Base-by-base conservation (phyloP, 2,797 vertebrate species). In the Notolepis coatsorum region DNA sequence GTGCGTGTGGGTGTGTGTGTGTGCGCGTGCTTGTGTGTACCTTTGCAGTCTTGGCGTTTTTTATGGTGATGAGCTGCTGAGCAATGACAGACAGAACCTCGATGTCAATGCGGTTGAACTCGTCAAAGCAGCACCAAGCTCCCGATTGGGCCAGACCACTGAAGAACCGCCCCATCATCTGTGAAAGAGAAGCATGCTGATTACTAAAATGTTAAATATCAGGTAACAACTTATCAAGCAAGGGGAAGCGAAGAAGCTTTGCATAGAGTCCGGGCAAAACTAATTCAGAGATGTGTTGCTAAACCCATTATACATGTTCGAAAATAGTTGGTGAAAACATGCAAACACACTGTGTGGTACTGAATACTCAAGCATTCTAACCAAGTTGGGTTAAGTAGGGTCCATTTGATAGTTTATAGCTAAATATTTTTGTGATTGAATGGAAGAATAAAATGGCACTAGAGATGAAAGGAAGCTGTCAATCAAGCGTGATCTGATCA, bases 81-180 rank as follows among this genome's bases (percentile, higher is more conserved):
- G 95, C 94, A 2, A 95, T 96, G 77, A 95, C 94, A 1, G 95
- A 96, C 57, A 94, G 69, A 58, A 96, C 95, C 83, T 95, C 95
- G 25, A 95, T 95, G 78, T 96, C 94, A 39, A 95, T 96, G 41
- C 92, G 84, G 68, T 96, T 96, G 71, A 96, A 96, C 80, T 97
- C 94, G 13, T 96, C 95, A 77, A 96, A 97, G 73, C 95, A 96
- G 65, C 94, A 96, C 94, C 95, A 96, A 57, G 95, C 93, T 50
- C 94, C 95, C 0, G 95, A 96, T 63, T 96, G 95, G 53, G 94
- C 94, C 53, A 96, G 91, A 1, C 95, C 96, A 7, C 95, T 93
- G 68, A 96, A 96, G 87, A 96, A 96, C 24, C 90, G 90, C 0
- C 94, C 95, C 95, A 95, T 96, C 94, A 96, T 96, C 95, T 97